phyloP scores from a whole-genome alignment of 2,797 vertebrate species.

The Leontopithecus rosalia region DNA sequence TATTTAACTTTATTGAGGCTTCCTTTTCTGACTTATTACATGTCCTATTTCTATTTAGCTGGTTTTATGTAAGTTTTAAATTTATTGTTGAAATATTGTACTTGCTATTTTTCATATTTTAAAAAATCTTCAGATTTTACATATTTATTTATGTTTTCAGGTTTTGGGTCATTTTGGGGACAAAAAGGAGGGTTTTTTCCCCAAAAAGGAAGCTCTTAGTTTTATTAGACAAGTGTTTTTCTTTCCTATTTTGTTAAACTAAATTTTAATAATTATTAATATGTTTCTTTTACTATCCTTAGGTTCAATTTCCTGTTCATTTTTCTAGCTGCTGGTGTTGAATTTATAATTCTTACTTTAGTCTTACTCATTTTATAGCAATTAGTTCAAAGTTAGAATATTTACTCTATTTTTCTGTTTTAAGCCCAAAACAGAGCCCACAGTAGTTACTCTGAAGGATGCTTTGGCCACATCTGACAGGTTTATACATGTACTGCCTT shows the following conservation, averaged over 20 bases:
- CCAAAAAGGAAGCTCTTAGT: not conserved
- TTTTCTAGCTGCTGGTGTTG: not conserved
- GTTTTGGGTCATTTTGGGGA: too few relatives aligned
- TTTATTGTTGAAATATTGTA: not conserved
- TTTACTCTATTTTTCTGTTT: not conserved
- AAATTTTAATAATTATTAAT: not conserved
- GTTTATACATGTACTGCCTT: not conserved
- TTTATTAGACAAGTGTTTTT: not conserved
- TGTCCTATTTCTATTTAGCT: not conserved
- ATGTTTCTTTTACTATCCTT: not conserved
- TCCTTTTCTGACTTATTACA: not conserved
- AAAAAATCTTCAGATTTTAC: not conserved
- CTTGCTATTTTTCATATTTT: not conserved
- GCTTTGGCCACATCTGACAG: not conserved
- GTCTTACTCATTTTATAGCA: not conserved
- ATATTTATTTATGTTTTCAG: not conserved
- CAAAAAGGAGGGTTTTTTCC: not conserved
- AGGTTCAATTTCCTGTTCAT: not conserved
- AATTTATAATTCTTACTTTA: not conserved
- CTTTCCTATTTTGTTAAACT: not conserved
- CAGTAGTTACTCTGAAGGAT: not conserved
- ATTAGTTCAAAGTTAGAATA: not conserved
- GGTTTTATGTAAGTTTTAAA: constrained; percentile 35
- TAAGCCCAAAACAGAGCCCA: not conserved
- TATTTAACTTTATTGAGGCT: not conserved